Evolutionary conservation across 2,113 vertebrate genomes (phyloP).

Genomic region (Brachyhypopomus occidentalis): DNA sequence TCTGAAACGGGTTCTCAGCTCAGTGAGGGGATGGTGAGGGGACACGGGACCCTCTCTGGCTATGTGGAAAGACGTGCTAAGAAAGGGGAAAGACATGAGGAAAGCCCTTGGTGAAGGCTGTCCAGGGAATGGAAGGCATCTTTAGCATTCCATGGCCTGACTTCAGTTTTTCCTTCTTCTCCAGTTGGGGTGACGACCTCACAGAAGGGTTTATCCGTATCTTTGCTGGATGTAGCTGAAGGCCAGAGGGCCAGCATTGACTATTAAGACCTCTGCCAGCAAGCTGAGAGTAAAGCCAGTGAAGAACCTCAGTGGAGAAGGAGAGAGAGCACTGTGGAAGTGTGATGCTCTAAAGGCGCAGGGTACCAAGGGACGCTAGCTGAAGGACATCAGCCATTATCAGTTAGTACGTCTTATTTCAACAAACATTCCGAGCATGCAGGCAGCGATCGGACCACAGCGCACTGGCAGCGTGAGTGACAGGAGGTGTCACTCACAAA

Average conservation of each 20-base stretch:
- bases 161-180: slow-evolving; percentile 20
- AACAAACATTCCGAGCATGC: neutral
- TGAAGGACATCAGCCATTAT: too few relatives aligned
- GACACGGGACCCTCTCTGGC: neutral
- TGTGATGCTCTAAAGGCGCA: too few relatives aligned
- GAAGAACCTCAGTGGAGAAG: neutral
- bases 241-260: slow-evolving; percentile 1
- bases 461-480: neutral
- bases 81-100: neutral
- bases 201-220: slow-evolving; percentile 4
- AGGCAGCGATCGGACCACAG: too few relatives aligned
- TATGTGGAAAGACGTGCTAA: neutral
- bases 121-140: too few relatives aligned
- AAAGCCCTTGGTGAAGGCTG: neutral
- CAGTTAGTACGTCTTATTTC: neutral
- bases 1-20: neutral
- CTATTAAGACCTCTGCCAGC: neutral
- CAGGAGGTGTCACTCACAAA: slow-evolving; percentile 17
- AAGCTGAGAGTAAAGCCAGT: neutral
- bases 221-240: neutral
- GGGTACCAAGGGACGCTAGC: too few relatives aligned
- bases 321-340: too few relatives aligned
- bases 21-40: neutral
- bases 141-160: neutral
- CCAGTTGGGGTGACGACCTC: slow-evolving; percentile 17